These are phyloP conservation scores for Smithornis capensis DNA, from an alignment of 2,113 vertebrate genomes.

Conservation along the genomic window DNA sequence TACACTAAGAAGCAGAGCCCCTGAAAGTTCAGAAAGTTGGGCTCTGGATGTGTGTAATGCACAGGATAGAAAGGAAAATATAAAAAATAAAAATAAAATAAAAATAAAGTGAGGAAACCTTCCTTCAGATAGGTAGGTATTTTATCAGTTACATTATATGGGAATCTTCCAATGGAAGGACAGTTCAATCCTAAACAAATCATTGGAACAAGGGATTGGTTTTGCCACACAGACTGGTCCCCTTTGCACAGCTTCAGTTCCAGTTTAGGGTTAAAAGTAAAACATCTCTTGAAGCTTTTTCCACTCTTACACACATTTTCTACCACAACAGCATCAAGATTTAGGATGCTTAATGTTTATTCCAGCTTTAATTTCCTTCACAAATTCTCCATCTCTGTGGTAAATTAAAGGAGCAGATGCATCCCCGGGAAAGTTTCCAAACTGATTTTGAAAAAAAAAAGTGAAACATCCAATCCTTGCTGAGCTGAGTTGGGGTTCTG, in stretches of 20 bases:
- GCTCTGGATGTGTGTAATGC: not conserved
- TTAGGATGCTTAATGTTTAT: not conserved
- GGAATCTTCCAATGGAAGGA: not conserved
- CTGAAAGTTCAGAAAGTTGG: not conserved
- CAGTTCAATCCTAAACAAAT: fast-evolving
- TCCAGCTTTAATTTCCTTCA: constrained; percentile 13
- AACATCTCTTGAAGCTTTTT: not conserved
- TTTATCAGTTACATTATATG: not conserved
- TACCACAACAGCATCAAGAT: not conserved
- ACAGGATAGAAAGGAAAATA: not conserved
- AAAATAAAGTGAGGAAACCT: not conserved
- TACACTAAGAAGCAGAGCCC: fast-evolving
- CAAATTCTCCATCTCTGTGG: not conserved
- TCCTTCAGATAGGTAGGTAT: not conserved
- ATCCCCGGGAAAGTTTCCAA: constrained; percentile 26
- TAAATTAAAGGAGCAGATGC: constrained; percentile 42
- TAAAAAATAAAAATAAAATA: no score
- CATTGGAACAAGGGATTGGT: no score
- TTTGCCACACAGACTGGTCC: not conserved
- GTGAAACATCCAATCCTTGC: not conserved
- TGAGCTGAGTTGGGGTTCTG: not conserved
- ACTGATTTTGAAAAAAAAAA: not conserved
- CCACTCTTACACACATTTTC: not conserved
- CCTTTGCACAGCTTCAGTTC: not conserved
- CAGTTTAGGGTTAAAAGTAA: not conserved